Conservation (phyloP, 2,113 vertebrate genomes). For the Cyprinodon brontotheroides region DNA sequence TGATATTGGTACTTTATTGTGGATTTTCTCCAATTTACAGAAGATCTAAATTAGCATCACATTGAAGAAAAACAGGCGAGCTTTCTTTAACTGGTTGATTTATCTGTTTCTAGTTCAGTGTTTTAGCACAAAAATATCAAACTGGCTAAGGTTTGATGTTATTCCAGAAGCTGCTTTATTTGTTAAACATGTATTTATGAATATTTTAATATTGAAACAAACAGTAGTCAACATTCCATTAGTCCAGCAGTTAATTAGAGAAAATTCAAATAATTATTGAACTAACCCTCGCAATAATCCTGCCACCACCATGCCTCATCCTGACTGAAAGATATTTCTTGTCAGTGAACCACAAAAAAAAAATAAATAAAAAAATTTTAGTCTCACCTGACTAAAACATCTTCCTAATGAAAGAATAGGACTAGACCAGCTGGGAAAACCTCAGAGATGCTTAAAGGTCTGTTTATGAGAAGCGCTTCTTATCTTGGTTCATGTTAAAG, state of each 20-base stretch:
- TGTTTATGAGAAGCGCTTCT: not conserved
- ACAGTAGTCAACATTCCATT: too few relatives aligned
- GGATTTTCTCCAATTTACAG: too few relatives aligned
- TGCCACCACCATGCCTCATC: too few relatives aligned
- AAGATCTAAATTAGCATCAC: too few relatives aligned
- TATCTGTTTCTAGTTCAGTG: not conserved
- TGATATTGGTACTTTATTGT: not conserved
- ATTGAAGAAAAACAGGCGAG: too few relatives aligned
- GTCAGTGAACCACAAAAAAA: too few relatives aligned
- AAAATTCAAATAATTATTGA: too few relatives aligned
- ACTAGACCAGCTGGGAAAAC: too few relatives aligned
- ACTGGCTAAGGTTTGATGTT: not conserved
- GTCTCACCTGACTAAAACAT: not conserved
- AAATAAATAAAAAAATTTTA: not conserved
- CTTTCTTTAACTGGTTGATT: too few relatives aligned
- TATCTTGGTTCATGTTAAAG: not conserved
- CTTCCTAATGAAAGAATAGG: not conserved
- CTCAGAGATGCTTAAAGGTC: not conserved
- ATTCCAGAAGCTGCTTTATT: not conserved
- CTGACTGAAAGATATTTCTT: too few relatives aligned
- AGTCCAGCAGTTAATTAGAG: too few relatives aligned
- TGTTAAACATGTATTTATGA: not conserved
- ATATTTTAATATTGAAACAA: not conserved
- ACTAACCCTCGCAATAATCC: too few relatives aligned
- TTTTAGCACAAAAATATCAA: not conserved